phyloP scores from a whole-genome alignment of 2,113 vertebrate genomes.

The Rhabdornis inornatus region DNA sequence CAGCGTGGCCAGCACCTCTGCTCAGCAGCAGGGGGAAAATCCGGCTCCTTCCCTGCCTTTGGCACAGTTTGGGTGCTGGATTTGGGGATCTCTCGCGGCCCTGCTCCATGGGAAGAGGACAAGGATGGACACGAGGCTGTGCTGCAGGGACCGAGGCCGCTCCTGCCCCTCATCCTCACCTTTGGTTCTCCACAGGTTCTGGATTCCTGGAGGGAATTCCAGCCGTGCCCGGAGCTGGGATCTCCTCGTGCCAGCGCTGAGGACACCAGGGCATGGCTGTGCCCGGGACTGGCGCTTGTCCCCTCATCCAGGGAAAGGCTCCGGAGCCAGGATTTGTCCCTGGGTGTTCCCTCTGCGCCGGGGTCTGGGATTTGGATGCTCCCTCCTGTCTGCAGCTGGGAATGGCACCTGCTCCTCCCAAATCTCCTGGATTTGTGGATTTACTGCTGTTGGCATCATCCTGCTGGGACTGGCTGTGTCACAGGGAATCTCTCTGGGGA shows the following conservation, averaged over 20 bases:
- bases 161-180: fast-evolving
- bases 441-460: background rate
- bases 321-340: background rate
- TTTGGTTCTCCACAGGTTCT: background rate
- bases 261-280: fast-evolving
- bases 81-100: background rate
- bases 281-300: background rate
- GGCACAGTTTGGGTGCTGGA: fast-evolving
- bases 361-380: background rate
- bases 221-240: fast-evolving
- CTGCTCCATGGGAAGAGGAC: fast-evolving
- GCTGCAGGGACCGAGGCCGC: fast-evolving
- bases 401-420: background rate
- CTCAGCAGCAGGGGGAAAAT: no score
- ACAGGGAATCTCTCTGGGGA: fast-evolving
- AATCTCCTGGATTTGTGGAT: background rate
- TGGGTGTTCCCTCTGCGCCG: background rate
- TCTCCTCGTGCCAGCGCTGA: fast-evolving
- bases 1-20: background rate
- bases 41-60: fast-evolving
- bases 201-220: background rate
- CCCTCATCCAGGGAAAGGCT: background rate
- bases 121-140: fast-evolving
- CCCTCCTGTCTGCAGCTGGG: background rate
- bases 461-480: background rate